phyloP scores from a whole-genome alignment of 2,113 vertebrate genomes.

The Oreochromis niloticus region DNA sequence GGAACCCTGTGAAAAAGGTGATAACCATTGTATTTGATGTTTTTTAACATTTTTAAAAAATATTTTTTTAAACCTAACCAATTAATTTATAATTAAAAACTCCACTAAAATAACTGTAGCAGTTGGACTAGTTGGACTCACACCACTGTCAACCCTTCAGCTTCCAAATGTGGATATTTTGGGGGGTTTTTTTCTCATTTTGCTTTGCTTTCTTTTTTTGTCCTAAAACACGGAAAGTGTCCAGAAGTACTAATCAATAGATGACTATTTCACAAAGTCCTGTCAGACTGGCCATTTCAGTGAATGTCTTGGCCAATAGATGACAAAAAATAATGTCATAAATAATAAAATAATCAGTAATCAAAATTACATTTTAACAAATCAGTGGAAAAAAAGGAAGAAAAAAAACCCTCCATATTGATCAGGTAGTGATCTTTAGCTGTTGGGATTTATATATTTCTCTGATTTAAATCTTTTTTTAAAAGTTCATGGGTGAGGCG shows the following conservation, averaged over 20 bases:
- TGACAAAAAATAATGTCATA: not conserved
- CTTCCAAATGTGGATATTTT: not conserved
- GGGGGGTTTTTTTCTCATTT: accelerated
- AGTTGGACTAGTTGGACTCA: not conserved
- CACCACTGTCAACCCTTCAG: not conserved
- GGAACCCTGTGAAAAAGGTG: not conserved
- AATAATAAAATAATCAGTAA: not conserved
- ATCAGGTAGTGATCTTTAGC: not conserved
- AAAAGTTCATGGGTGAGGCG: not conserved
- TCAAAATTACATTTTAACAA: not conserved
- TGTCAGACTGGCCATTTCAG: not conserved
- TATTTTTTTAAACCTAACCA: not conserved
- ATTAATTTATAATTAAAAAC: not conserved
- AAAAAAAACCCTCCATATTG: not conserved
- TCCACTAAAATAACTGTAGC: not conserved
- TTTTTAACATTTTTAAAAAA: not conserved
- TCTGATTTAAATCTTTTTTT: not conserved
- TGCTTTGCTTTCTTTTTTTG: not conserved
- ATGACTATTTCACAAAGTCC: not conserved
- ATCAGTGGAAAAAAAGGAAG: not conserved
- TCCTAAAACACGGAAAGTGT: not conserved
- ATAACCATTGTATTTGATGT: not conserved
- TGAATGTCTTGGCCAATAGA: not conserved
- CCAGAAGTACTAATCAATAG: not conserved
- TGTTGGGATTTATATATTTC: not conserved